Percentiles rank a stretch among this genome's conserved stretches.
These are phyloP conservation scores for Eupsilia transversa DNA, from an alignment of 2,888 invertebrate species.

Conservation along the genomic window DNA sequence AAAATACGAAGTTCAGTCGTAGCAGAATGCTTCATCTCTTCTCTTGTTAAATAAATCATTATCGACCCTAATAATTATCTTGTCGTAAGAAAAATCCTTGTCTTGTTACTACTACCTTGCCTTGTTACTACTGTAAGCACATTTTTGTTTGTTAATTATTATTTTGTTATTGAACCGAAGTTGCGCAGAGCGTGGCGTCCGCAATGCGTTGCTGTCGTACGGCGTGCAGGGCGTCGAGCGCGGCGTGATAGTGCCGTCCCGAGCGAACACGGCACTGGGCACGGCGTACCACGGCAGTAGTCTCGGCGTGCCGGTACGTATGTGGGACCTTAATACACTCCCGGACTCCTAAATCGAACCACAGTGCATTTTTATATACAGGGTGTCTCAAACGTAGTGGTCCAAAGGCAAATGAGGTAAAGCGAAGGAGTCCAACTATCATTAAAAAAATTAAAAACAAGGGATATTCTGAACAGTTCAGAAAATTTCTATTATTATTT, in stretches of 20 bases:
- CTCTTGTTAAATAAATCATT: too few relatives aligned
- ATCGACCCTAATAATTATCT: not conserved
- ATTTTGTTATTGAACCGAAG: constrained; percentile 64
- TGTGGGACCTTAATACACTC: too few relatives aligned
- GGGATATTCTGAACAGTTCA: too few relatives aligned
- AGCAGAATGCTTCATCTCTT: too few relatives aligned
- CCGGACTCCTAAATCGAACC: too few relatives aligned
- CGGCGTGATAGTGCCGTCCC: constrained; percentile 86
- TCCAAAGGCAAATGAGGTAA: too few relatives aligned
- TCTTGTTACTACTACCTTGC: not conserved
- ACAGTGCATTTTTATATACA: too few relatives aligned
- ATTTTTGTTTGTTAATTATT: not conserved
- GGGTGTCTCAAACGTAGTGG: too few relatives aligned
- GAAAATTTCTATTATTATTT: too few relatives aligned
- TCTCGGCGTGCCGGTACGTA: constrained; percentile 83
- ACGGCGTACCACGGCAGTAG: constrained; percentile 85
- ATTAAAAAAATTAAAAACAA: too few relatives aligned
- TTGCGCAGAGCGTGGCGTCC: constrained; percentile 84
- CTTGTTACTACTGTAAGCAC: not conserved
- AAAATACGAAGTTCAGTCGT: too few relatives aligned
- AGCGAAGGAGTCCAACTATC: too few relatives aligned
- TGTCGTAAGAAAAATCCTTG: not conserved
- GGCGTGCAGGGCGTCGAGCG: constrained; percentile 72
- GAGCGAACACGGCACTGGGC: constrained; percentile 84
- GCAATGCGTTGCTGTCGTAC: constrained; percentile 80